Percentiles rank a stretch among this genome's conserved stretches.
phyloP scores from a whole-genome alignment of 37 sponge, comb jelly and placozoan species.

The Ianthella basta region DNA sequence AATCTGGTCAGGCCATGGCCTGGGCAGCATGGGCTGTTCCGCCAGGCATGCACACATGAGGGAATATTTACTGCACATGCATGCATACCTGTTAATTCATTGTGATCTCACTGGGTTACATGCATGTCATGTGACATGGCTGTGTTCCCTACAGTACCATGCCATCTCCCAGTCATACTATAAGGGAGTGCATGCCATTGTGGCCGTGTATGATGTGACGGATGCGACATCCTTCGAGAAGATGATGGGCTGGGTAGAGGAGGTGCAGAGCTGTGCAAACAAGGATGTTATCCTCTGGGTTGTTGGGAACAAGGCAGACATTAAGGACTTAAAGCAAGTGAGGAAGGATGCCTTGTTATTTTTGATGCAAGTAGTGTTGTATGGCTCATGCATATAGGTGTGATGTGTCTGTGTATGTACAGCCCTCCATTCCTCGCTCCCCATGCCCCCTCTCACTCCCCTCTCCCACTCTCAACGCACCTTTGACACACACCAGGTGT shows the following conservation, averaged over 20 bases:
- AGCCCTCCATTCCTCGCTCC: background rate
- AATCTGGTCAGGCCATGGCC: too few relatives aligned
- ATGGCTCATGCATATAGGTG: background rate
- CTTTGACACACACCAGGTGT: slow-evolving; percentile 45
- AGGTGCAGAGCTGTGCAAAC: background rate
- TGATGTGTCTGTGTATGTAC: background rate
- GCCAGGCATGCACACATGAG: too few relatives aligned
- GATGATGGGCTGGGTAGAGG: slow-evolving; percentile 11
- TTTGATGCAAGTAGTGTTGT: too few relatives aligned
- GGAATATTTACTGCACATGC: too few relatives aligned
- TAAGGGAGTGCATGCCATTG: background rate
- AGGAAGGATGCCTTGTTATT: too few relatives aligned
- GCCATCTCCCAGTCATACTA: background rate
- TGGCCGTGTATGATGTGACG: slow-evolving; percentile 20
- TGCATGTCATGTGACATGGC: too few relatives aligned
- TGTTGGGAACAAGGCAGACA: slow-evolving; percentile 13
- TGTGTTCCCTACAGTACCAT: background rate
- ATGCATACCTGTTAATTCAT: too few relatives aligned
- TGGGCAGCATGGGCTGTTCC: too few relatives aligned
- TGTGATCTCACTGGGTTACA: too few relatives aligned
- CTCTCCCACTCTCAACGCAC: too few relatives aligned
- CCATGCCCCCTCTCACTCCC: background rate
- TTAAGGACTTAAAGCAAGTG: background rate
- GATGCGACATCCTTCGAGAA: slow-evolving; percentile 14
- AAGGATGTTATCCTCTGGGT: background rate